Conservation (phyloP, 2,113 vertebrate species). For the Alosa alosa region DNA sequence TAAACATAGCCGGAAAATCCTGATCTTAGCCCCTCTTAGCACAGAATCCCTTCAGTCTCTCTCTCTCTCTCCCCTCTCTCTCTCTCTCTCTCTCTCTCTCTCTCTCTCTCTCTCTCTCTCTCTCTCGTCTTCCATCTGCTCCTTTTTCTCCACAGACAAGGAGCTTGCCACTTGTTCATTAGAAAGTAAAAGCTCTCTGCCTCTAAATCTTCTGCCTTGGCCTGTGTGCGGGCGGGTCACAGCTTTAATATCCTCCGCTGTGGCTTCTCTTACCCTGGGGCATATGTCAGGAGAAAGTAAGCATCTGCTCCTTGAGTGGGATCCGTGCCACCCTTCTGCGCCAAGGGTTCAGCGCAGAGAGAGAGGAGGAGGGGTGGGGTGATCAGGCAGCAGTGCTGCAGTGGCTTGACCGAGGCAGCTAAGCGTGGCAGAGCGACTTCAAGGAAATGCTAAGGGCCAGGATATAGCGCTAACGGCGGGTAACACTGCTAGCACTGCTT, state of each 20-base stretch:
- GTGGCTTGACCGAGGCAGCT: neutral
- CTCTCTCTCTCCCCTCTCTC: neutral
- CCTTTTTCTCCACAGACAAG: constrained; percentile 44
- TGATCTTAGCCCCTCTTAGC: constrained; percentile 31
- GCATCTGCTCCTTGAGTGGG: constrained; percentile 71
- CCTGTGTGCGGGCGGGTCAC: constrained; percentile 28
- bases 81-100: neutral
- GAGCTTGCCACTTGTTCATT: constrained; percentile 51
- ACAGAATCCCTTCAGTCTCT: neutral
- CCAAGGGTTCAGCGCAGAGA: constrained; percentile 45
- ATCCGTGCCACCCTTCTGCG: constrained; percentile 53
- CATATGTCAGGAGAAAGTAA: constrained; percentile 70
- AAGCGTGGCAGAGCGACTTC: neutral
- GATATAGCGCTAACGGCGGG: neutral
- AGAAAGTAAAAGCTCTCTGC: constrained; percentile 52
- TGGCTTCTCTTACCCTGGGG: constrained; percentile 53
- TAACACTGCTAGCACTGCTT: constrained; percentile 9
- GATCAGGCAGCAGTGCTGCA: too few species aligned
- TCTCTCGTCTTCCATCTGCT: constrained; percentile 54
- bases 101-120: neutral
- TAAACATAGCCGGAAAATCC: constrained; percentile 25
- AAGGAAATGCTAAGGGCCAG: neutral
- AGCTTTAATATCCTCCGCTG: constrained; percentile 46
- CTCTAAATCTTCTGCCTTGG: constrained; percentile 43
- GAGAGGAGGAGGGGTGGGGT: too few species aligned